Conservation (phyloP, 2,888 invertebrate genomes). For the Drosophila merina region DNA sequence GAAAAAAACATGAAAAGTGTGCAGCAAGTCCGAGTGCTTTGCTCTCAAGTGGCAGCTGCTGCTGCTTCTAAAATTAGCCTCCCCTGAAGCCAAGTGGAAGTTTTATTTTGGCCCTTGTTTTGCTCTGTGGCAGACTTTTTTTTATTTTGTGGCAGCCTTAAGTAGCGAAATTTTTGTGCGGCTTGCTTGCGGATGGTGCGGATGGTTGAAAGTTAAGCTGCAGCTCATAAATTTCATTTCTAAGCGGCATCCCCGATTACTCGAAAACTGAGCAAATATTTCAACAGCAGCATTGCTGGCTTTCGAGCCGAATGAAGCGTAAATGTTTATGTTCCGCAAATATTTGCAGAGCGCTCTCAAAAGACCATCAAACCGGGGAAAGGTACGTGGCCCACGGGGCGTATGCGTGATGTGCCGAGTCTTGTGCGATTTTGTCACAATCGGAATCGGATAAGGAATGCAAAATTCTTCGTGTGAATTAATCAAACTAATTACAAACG, state of each 20-base stretch:
- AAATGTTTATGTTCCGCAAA: constrained; percentile 55
- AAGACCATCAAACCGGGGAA: constrained; percentile 2
- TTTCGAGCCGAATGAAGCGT: constrained; percentile 44
- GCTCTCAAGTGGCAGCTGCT: constrained; percentile 44
- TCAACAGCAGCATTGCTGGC: constrained; percentile 22
- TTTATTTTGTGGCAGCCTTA: constrained; percentile 19
- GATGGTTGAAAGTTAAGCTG: constrained; percentile 39
- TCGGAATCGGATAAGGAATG: constrained; percentile 10
- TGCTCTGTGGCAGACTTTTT: not conserved
- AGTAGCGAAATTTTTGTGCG: constrained; percentile 34
- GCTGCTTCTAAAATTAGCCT: constrained; percentile 51
- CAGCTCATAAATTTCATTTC: constrained; percentile 63
- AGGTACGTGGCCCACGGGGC: constrained; percentile 28
- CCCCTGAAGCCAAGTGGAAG: constrained; percentile 25
- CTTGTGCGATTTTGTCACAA: constrained; percentile 7
- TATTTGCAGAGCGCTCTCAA: constrained; percentile 31
- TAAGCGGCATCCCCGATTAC: constrained; percentile 13
- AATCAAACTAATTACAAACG: constrained; percentile 26
- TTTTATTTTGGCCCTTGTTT: constrained; percentile 29
- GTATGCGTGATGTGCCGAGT: constrained; percentile 39
- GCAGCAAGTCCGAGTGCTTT: constrained; percentile 34
- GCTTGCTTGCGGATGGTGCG: constrained; percentile 25
- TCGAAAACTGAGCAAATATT: constrained; percentile 1
- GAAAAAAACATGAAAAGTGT: constrained; percentile 30
- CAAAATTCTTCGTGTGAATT: constrained; percentile 13